These are phyloP conservation scores for Florisuga fusca DNA, from an alignment of 2,797 vertebrate genomes.

Conservation along the genomic window DNA sequence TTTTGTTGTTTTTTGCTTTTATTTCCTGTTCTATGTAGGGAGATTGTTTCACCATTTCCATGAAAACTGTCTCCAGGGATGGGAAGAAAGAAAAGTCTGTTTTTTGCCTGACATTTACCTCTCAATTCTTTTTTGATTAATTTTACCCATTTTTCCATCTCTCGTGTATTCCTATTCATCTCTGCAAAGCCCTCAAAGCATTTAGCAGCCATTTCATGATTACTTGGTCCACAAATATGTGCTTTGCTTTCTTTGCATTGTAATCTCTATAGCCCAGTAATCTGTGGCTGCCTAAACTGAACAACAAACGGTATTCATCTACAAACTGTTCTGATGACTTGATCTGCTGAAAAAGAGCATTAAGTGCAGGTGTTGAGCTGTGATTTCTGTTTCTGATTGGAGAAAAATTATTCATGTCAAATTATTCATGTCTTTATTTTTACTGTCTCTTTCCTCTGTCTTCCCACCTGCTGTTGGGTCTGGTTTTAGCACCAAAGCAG, in stretches of 20 bases:
- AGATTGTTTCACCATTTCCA: not conserved
- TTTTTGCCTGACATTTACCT: not conserved
- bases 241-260: conserved; percentile 22
- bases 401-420: conserved; percentile 6
- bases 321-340: conserved; percentile 11
- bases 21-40: not conserved
- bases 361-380: conserved; percentile 51
- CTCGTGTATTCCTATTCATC: not conserved
- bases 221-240: not conserved
- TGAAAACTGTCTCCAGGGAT: not conserved
- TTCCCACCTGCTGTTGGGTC: conserved; percentile 38
- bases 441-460: conserved; percentile 13
- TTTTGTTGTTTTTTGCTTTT: too few species aligned
- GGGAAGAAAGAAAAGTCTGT: conserved; percentile 17
- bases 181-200: not conserved
- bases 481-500: not conserved
- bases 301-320: conserved; percentile 35
- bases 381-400: conserved; percentile 30
- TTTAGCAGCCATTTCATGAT: not conserved
- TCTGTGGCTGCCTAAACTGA: not conserved
- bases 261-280: conserved; percentile 1
- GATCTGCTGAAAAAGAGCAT: conserved; percentile 12
- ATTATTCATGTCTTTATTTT: conserved; percentile 12
- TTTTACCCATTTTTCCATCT: not conserved
- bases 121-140: conserved; percentile 35